A percentile compares a stretch with the other conserved stretches of the same genome.
Evolutionary conservation across 2,797 vertebrate species (phyloP).

Genomic region (Aldrovandia affinis): DNA sequence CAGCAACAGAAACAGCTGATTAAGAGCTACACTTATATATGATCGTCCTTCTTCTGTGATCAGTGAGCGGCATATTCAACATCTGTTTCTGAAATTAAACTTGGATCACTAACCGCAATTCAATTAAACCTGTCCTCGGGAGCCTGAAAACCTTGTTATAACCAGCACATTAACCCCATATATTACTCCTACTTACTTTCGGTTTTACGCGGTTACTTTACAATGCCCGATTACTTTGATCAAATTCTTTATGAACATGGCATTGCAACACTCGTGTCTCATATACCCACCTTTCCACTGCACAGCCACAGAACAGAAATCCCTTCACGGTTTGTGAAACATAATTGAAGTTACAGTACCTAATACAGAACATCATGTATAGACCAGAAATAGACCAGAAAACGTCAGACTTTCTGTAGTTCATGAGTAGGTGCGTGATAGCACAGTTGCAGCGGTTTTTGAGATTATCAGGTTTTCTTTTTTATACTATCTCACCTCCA

Average conservation of each 20-base stretch:
- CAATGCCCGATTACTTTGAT: background rate
- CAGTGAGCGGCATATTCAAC: background rate
- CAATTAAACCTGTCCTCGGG: background rate
- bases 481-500: background rate
- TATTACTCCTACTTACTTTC: background rate
- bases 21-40: background rate
- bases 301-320: background rate
- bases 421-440: background rate
- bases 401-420: background rate
- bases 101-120: background rate
- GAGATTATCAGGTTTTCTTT: background rate
- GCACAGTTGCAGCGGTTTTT: background rate
- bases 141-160: constrained; percentile 44
- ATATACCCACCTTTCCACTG: background rate
- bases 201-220: background rate
- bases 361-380: background rate
- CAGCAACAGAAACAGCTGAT: background rate
- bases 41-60: background rate
- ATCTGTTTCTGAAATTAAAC: constrained; percentile 19
- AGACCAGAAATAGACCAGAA: background rate
- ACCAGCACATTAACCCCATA: constrained; percentile 44
- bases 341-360: background rate
- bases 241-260: constrained; percentile 9
- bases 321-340: background rate
- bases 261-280: background rate